A percentile compares a stretch with the other conserved stretches of the same genome.
phyloP scores from a whole-genome alignment of 2,888 invertebrate species.

The Dicycla oo region DNA sequence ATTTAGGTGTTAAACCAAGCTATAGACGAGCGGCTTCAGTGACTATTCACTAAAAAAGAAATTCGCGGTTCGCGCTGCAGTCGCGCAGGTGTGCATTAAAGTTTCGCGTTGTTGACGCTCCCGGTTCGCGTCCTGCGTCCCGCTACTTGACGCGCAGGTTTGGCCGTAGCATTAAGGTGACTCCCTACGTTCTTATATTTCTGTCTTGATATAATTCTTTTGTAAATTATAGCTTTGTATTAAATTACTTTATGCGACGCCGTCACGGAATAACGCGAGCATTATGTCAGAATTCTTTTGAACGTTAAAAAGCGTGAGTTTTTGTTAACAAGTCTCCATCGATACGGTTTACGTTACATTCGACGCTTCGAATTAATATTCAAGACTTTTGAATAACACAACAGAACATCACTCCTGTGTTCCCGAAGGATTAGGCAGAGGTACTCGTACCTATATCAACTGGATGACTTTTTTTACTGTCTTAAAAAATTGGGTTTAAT shows the following conservation, averaged over 20 bases:
- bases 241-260: constrained; percentile 57
- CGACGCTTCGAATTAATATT: not conserved
- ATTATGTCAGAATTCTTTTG: constrained; percentile 50
- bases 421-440: not conserved
- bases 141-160: no score
- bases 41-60: no score
- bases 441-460: no score
- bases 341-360: constrained; percentile 8
- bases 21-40: no score
- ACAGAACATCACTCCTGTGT: accelerated
- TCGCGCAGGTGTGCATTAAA: no score
- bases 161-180: no score
- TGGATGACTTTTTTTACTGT: no score
- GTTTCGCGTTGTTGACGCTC: no score
- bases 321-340: constrained; percentile 30
- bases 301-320: constrained; percentile 26
- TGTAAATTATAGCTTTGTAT: constrained; percentile 64
- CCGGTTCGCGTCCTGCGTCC: no score
- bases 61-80: no score
- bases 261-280: constrained; percentile 54
- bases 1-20: no score
- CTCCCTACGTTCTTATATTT: constrained; percentile 60
- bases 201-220: constrained; percentile 64
- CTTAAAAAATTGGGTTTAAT: no score
- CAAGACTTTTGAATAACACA: not conserved